Percentiles rank a stretch among this genome's conserved stretches.
phyloP scores from a whole-genome alignment of 2,888 invertebrate genomes.

The Dasysyrphus albostriatus region DNA sequence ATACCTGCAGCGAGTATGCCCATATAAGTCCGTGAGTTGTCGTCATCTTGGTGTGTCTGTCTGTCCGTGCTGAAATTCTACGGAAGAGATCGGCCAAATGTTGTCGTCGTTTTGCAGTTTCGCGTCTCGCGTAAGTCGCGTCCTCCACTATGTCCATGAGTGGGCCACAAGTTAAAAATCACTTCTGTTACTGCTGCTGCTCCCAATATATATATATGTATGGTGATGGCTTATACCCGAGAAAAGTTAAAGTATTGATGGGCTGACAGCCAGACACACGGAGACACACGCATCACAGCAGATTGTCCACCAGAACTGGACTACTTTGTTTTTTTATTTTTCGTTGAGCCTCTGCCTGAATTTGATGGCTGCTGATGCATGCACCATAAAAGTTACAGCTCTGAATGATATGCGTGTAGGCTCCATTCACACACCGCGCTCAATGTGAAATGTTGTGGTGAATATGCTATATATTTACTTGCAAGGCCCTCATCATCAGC shows the following conservation, averaged over 20 bases:
- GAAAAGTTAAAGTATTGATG: conserved; percentile 45
- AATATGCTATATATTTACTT: conserved; percentile 3
- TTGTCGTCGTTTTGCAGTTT: conserved; percentile 1
- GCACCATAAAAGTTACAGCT: conserved; percentile 51
- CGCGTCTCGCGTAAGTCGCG: conserved; percentile 19
- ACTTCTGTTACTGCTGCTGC: conserved; percentile 40
- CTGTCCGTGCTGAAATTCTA: conserved; percentile 64
- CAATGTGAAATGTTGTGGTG: conserved; percentile 2
- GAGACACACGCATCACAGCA: conserved; percentile 67
- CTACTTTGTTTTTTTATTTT: conserved; percentile 41
- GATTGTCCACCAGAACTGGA: conserved; percentile 50
- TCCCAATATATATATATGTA: conserved; percentile 36
- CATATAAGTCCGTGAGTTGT: conserved; percentile 60
- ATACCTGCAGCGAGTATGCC: conserved; percentile 74
- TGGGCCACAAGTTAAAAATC: conserved; percentile 70
- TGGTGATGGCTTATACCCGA: not conserved
- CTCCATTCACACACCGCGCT: conserved; percentile 68
- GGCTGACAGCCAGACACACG: conserved; percentile 70
- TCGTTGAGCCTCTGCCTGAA: not conserved
- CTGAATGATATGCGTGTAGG: conserved; percentile 76
- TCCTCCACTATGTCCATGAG: conserved; percentile 49
- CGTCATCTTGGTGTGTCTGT: conserved; percentile 47
- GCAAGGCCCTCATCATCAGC: not conserved
- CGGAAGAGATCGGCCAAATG: conserved; percentile 59
- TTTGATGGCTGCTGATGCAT: conserved; percentile 6